These are phyloP conservation scores for Amphipyra tragopoginis DNA, from an alignment of 2,888 invertebrate genomes.

Conservation along the genomic window DNA sequence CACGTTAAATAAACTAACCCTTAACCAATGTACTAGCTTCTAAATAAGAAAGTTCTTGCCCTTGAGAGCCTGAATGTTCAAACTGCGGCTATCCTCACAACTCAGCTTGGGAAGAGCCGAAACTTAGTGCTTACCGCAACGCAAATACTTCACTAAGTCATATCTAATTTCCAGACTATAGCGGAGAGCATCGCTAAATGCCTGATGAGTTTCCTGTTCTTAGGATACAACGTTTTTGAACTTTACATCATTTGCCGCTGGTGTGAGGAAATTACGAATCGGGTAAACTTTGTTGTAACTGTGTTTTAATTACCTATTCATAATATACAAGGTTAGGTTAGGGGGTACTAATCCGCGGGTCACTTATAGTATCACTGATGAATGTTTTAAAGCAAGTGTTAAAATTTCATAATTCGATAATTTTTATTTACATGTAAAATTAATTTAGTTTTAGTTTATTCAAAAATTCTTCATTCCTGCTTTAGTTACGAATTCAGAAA, in stretches of 20 bases:
- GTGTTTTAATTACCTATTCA: no score
- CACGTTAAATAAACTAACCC: no score
- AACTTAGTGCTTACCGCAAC: conserved; percentile 14
- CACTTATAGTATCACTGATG: no score
- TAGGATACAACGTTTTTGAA: conserved; percentile 79
- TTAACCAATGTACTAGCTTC: not conserved
- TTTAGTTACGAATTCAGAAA: no score
- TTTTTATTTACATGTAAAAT: no score
- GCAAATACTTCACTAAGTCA: conserved; percentile 8
- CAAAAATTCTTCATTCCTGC: no score
- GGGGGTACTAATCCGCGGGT: no score
- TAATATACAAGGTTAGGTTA: no score
- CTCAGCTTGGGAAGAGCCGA: not conserved
- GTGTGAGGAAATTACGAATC: conserved; percentile 81
- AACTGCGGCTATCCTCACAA: conserved; percentile 15
- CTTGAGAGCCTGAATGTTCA: not conserved
- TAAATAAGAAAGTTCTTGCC: conserved; percentile 7
- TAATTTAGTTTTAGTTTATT: no score
- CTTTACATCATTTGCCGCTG: conserved; percentile 81
- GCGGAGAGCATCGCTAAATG: conserved; percentile 70
- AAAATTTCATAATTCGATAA: no score
- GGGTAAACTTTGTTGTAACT: conserved; percentile 64
- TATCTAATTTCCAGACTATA: conserved; percentile 67
- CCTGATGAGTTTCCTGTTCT: conserved; percentile 77
- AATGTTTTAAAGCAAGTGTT: no score